A percentile compares a stretch with the other conserved stretches of the same genome.
Conservation (phyloP, 2,888 invertebrate species). For the Ypsolopha scabrella region DNA sequence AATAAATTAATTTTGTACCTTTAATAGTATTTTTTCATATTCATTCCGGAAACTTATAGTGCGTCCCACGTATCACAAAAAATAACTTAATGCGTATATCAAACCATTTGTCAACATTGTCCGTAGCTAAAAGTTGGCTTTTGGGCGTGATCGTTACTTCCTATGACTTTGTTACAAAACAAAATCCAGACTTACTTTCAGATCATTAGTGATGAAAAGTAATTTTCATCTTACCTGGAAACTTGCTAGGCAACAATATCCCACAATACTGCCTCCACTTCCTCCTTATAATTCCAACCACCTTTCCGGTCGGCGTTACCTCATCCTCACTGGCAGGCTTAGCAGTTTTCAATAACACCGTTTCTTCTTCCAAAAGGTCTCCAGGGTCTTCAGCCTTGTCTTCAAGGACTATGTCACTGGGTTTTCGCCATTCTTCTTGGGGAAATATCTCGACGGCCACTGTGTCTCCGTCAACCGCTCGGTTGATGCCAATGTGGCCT, state of each 20-base stretch:
- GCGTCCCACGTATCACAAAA: no score
- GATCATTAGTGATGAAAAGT: no score
- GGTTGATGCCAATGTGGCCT: slow-evolving; percentile 87
- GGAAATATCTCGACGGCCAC: slow-evolving; percentile 93
- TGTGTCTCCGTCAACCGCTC: slow-evolving; percentile 94
- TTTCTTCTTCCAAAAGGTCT: slow-evolving; percentile 74
- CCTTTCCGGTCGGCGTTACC: slow-evolving; percentile 56
- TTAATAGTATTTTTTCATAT: no score
- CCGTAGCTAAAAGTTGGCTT: no score
- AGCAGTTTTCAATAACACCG: slow-evolving; percentile 38
- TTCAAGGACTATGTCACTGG: slow-evolving; percentile 86
- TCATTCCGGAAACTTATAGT: no score
- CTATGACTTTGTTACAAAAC: no score
- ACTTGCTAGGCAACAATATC: slow-evolving; percentile 83
- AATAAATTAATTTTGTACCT: no score
- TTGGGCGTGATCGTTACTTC: no score
- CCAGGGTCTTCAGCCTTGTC: slow-evolving; percentile 81
- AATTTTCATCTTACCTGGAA: slow-evolving; percentile 59
- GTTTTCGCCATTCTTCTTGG: slow-evolving; percentile 90
- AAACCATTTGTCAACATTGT: no score
- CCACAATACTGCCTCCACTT: slow-evolving; percentile 99
- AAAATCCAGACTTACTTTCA: no score
- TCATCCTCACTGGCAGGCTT: slow-evolving; percentile 42
- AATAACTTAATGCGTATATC: no score
- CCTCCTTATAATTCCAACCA: slow-evolving; percentile 93